Percentiles rank a stretch among this genome's conserved stretches.
Conservation (phyloP, 2,113 vertebrate species). For the Periophthalmodon schlosseri region DNA sequence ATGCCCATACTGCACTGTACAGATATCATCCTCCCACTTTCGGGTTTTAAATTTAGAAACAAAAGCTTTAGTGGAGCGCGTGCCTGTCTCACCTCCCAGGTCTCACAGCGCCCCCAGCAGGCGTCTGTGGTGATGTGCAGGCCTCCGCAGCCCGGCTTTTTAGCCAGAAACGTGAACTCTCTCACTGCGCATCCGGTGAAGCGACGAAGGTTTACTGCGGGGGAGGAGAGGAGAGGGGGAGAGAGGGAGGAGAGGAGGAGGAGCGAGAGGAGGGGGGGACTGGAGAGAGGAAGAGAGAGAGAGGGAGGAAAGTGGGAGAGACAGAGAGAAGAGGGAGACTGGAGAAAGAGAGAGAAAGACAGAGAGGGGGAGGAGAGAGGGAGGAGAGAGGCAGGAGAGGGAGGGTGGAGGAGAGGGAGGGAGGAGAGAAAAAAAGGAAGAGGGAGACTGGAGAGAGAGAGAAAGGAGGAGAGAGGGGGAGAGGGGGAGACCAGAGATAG, state of each 20-base stretch:
- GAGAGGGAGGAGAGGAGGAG: conserved; percentile 39
- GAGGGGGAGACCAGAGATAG: too few relatives aligned
- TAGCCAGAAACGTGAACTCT: conserved; percentile 90
- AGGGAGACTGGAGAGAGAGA: too few relatives aligned
- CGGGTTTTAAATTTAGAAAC: too few relatives aligned
- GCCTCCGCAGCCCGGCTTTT: conserved; percentile 85
- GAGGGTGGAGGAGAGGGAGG: too few relatives aligned
- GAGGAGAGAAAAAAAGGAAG: not conserved
- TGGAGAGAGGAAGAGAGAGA: not conserved
- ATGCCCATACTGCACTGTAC: too few relatives aligned
- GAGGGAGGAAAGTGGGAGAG: not conserved
- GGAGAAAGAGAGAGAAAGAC: too few relatives aligned
- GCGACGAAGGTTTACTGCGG: conserved; percentile 76
- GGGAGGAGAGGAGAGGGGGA: not conserved
- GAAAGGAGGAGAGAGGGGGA: not conserved
- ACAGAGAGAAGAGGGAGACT: too few relatives aligned
- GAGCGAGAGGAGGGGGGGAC: not conserved
- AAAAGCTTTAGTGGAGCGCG: too few relatives aligned
- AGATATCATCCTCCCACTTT: too few relatives aligned
- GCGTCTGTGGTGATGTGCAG: conserved; percentile 90
- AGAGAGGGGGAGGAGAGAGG: too few relatives aligned
- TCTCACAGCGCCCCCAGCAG: conserved; percentile 97
- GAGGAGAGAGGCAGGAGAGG: too few relatives aligned
- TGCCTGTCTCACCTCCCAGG: conserved; percentile 87
- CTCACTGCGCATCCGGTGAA: conserved; percentile 90